Evolutionary conservation across 2,113 vertebrate species (phyloP).

Genomic region (Thryonomys swinderianus): DNA sequence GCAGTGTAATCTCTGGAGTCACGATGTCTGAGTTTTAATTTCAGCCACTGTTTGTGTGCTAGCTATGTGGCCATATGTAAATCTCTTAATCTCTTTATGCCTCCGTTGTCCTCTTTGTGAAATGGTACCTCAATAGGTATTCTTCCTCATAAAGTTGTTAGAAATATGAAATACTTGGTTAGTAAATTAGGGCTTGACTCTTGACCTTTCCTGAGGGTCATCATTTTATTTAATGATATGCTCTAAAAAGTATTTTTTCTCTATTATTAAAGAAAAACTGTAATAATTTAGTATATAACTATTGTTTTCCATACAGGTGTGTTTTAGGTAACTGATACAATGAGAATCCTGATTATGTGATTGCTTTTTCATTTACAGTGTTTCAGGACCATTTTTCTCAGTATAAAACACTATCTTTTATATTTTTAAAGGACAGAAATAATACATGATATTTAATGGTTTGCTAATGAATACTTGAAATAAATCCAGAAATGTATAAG

Average conservation of each 20-base stretch:
- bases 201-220: conserved; percentile 20
- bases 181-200: background rate
- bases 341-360: background rate
- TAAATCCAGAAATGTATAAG: background rate
- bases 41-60: background rate
- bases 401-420: conserved; percentile 40
- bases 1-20: background rate
- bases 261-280: conserved; percentile 34
- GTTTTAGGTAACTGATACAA: background rate
- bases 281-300: background rate
- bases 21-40: background rate
- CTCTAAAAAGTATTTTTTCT: conserved; percentile 33
- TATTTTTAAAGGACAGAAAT: conserved; percentile 41
- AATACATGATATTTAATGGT: conserved; percentile 7
- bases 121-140: background rate
- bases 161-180: conserved; percentile 15
- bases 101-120: conserved; percentile 26
- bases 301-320: background rate
- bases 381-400: background rate
- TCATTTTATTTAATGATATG: conserved; percentile 36
- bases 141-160: background rate
- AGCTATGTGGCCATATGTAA: background rate
- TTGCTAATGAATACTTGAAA: conserved; percentile 15
- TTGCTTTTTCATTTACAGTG: conserved; percentile 11
- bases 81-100: background rate